Evolutionary conservation across 2,113 vertebrate genomes (phyloP).

Genomic region (Eptatretus burgeri): DNA sequence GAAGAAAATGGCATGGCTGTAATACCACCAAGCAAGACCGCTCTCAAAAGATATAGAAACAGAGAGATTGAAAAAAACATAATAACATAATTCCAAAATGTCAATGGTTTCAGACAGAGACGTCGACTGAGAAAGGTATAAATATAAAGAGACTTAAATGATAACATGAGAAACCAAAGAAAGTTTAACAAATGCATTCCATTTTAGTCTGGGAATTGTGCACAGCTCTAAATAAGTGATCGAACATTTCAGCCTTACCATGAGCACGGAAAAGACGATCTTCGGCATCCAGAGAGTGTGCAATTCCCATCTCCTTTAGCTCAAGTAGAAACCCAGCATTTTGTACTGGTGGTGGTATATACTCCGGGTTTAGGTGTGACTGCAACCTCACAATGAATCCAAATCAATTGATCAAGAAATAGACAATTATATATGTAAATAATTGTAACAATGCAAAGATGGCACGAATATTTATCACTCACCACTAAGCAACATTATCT

Average conservation of each 20-base stretch:
- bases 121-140: background rate
- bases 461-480: no score
- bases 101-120: no score
- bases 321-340: constrained; percentile 59
- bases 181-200: constrained; percentile 3
- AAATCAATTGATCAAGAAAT: no score
- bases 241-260: constrained; percentile 23
- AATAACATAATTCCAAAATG: no score
- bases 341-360: constrained; percentile 34
- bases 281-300: constrained; percentile 51
- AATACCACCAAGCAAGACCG: no score
- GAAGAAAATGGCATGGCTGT: no score
- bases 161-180: background rate
- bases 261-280: constrained; percentile 68
- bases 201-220: constrained; percentile 1
- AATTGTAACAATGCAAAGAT: no score
- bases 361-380: constrained; percentile 25
- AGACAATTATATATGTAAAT: no score
- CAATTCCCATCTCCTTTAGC: constrained; percentile 41
- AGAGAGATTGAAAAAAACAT: no score
- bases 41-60: no score
- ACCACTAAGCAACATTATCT: no score
- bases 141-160: constrained; percentile 10
- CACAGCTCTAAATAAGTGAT: background rate
- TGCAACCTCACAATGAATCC: no score